A percentile compares a stretch with the other conserved stretches of the same genome.
These are phyloP conservation scores for Polyodon spathula DNA, from an alignment of 2,113 vertebrate genomes.

Conservation along the genomic window DNA sequence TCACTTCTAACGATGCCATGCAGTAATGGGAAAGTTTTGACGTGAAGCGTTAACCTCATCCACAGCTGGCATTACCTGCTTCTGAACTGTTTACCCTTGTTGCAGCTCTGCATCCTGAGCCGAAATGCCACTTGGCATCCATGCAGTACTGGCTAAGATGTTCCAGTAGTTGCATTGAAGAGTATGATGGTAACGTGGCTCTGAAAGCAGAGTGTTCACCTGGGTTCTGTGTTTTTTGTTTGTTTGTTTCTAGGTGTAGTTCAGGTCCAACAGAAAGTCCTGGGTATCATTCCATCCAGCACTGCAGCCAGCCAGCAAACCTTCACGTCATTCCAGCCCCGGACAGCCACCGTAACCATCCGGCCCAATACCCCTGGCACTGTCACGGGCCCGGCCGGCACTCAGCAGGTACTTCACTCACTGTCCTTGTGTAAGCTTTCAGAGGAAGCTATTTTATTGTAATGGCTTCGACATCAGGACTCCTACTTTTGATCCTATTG, in stretches of 20 bases:
- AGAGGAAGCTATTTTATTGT: neutral
- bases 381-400: conserved; percentile 49
- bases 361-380: conserved; percentile 67
- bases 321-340: conserved; percentile 88
- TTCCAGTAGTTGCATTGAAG: conserved; percentile 18
- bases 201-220: neutral
- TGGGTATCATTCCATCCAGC: conserved; percentile 87
- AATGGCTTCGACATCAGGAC: no score
- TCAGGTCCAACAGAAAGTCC: conserved; percentile 81
- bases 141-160: conserved; percentile 15
- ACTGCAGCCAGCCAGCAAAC: conserved; percentile 79
- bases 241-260: conserved; percentile 39
- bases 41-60: conserved; percentile 32
- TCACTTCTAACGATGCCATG: conserved; percentile 22
- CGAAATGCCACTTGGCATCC: no score
- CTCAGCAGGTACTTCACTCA: conserved; percentile 52
- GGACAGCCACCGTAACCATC: conserved; percentile 81
- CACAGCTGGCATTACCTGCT: no score
- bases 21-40: conserved; percentile 49
- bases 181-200: neutral
- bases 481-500: no score
- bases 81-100: no score
- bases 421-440: neutral
- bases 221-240: conserved; percentile 8
- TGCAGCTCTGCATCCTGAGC: no score